Base-by-base conservation (phyloP, 2,888 invertebrate species). In the Archips crataeganus region DNA sequence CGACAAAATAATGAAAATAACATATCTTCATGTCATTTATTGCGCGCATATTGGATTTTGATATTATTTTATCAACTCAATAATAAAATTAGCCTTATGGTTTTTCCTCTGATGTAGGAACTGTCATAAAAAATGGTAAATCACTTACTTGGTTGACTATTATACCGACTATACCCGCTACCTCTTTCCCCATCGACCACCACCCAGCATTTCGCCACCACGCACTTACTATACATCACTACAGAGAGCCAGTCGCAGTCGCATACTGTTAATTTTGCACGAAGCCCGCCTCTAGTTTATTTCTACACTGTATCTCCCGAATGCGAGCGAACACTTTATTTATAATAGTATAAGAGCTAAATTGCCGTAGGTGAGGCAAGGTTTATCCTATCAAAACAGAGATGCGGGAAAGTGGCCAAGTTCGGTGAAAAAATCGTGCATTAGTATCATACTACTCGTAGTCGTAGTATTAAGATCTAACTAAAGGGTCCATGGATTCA, bases 211-310 rank as follows among this genome's bases (percentile, higher is more conserved):
- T 82, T 84, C 81, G 79, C 79, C 79, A 72, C 39, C 81, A 84
- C 84, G 82, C 87, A 87, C 84, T 85, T 82, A 85, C 84, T 81
- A 82, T 87, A 84, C 81, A 82, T 89, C 86, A 88, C 83, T 77
- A 70, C 76, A 74, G n/a, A 49, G 13, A 2, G 8, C 72, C 76
- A 75, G 78, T 70, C 71, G 75, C 76, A 76, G 77, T 79, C 77
- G 79, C 81, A 79, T 76, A 77, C 81, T 89, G 89, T 89, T 89
- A 88, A 89, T 89, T 85, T 86, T 84, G 88, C 84, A 87, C 84
- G 85, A 81, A 85, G 83, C 87, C 84, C 5, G 39, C 82, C 85
- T 83, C 86, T 89, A 85, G 88, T 89, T 89, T 88, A 89, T 88
- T 84, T 84, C 79, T 81, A 80, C 80, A 76, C 78, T 80, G 78